Evolutionary conservation across 2,113 vertebrate species (phyloP), one percentile per base, ranked within the genome.

Genomic region (Tetrao urogallus): DNA sequence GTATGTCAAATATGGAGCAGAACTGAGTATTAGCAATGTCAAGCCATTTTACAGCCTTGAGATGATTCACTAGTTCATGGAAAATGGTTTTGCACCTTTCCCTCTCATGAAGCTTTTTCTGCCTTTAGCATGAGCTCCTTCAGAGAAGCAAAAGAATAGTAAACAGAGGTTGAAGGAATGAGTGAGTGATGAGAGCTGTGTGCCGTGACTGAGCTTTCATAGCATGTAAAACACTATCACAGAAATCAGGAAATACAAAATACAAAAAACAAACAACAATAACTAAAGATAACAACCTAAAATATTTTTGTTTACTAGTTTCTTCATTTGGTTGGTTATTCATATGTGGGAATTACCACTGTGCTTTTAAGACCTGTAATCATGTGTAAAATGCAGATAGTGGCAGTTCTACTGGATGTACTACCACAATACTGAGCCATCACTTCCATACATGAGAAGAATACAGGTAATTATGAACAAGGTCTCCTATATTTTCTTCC

Each of bases 231-330:
- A 80, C 78, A 14, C 72, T 87, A 54, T 70, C 57, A 21, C 0
- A 65, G 54, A 61, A 30, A 28, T 84, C 66, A 70, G 58, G 50
- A 95, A 94, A 93, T 34, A 73, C 43, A 72, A 92, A 77, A 32
- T 17, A 43, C 42, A 48, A 27, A 15, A 64, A 7, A 15, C 15
- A 54, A 15, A 52, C 6, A 15, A 15, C 10, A 15, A 52, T 15
- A 43, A 43, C 15, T 16, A 52, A 28, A 52, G 8, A 52, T 14
- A 54, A 43, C 15, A 43, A 43, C 42, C 42, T 43, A 43, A 43
- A 43, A 43, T 15, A 43, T 43, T 36, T 76, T 58, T 14, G 36
- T 63, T 38, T 38, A 9, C 25, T 40, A 25, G 22, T 8, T 22
- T 30, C 15, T 54, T 54, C 52, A 28, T 16, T 54, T 60, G 61